Conservation (phyloP, 1,140 invertebrate genomes). For the Sipha flava region DNA sequence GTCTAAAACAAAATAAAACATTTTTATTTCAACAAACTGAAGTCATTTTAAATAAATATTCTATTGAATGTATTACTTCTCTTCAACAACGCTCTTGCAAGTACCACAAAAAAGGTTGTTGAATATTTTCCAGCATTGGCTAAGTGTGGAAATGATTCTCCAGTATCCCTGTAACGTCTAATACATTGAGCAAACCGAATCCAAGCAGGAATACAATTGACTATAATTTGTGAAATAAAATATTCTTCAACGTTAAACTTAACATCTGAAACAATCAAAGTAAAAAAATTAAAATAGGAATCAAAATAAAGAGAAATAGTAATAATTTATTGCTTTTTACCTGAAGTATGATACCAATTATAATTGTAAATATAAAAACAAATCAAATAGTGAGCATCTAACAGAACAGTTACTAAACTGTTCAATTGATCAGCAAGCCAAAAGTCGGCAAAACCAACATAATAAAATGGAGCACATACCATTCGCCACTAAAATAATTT, state of each 20-base stretch:
- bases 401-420: constrained; percentile 63
- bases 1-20: constrained; percentile 45
- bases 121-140: constrained; percentile 78
- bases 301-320: not conserved
- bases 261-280: not conserved
- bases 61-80: not conserved
- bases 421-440: constrained; percentile 90
- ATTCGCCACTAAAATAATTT: constrained; percentile 51
- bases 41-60: not conserved
- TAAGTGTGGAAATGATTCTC: constrained; percentile 59
- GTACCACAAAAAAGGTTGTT: constrained; percentile 66
- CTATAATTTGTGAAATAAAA: constrained; percentile 43
- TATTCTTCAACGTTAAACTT: constrained; percentile 24
- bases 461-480: constrained; percentile 70
- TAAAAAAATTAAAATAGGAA: not conserved
- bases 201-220: constrained; percentile 73
- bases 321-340: constrained; percentile 33
- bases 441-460: constrained; percentile 84
- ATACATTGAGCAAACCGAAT: constrained; percentile 81
- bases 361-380: constrained; percentile 53
- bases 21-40: not conserved
- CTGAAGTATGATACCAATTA: constrained; percentile 44
- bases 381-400: constrained; percentile 72
- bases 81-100: constrained; percentile 52
- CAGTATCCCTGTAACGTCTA: constrained; percentile 59